Evolutionary conservation across 2,113 vertebrate species (phyloP).

Genomic region (Hemiscyllium ocellatum): DNA sequence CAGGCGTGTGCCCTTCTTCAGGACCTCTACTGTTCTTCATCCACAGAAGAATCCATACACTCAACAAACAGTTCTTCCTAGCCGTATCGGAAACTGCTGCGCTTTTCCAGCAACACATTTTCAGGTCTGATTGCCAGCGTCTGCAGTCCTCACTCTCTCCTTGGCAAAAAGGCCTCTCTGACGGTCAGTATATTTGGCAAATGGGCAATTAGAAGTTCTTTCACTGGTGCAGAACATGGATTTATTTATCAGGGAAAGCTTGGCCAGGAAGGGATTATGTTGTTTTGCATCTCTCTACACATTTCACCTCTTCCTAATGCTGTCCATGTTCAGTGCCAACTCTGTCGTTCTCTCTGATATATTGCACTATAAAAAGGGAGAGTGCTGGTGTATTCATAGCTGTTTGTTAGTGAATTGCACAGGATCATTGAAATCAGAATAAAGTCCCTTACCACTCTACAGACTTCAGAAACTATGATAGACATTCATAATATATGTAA

Average conservation of each 20-base stretch:
- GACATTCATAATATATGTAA: too few relatives aligned
- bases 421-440: background rate
- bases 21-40: too few relatives aligned
- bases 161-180: background rate
- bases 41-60: too few relatives aligned
- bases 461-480: background rate
- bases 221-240: background rate
- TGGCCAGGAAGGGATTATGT: background rate
- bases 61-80: too few relatives aligned
- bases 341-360: background rate
- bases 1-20: too few relatives aligned
- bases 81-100: too few relatives aligned
- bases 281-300: background rate
- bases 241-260: too few relatives aligned
- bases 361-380: background rate
- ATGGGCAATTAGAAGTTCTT: too few relatives aligned
- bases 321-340: background rate
- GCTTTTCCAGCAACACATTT: too few relatives aligned
- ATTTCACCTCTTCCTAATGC: background rate
- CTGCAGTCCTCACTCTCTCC: too few relatives aligned
- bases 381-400: background rate
- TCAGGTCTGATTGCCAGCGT: too few relatives aligned
- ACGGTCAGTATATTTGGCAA: background rate
- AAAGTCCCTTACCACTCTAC: background rate
- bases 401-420: background rate